Evolutionary conservation across 2,888 invertebrate species (phyloP).

Genomic region (Myathropa florea): DNA sequence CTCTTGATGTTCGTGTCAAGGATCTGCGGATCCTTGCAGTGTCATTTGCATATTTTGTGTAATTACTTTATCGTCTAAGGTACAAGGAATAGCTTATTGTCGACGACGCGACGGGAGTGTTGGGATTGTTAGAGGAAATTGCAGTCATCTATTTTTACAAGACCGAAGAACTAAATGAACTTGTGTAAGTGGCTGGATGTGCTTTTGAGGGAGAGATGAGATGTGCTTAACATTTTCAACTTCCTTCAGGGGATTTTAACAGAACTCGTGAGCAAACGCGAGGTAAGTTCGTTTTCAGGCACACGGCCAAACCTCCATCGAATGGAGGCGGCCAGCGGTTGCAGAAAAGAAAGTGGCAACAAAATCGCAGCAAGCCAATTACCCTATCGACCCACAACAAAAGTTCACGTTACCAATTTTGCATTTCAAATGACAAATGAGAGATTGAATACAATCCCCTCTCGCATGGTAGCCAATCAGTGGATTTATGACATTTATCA

Average conservation of each 20-base stretch:
- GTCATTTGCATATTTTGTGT: slow-evolving; percentile 63
- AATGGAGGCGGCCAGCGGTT: too few species aligned
- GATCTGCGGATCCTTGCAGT: slow-evolving; percentile 4
- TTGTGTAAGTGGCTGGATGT: neutral
- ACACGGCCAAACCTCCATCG: too few species aligned
- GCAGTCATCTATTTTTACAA: neutral
- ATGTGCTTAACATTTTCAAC: too few species aligned
- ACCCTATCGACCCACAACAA: slow-evolving; percentile 65
- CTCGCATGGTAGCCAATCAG: slow-evolving; percentile 43
- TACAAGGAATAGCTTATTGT: slow-evolving; percentile 6
- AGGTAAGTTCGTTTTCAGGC: too few species aligned
- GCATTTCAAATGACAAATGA: slow-evolving; percentile 56
- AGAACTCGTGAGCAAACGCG: neutral
- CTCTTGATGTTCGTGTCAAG: slow-evolving; percentile 57
- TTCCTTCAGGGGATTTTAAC: too few species aligned
- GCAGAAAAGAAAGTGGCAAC: neutral
- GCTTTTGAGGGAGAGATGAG: too few species aligned
- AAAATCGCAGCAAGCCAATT: slow-evolving; percentile 38
- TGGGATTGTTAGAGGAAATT: neutral
- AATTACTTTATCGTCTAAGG: slow-evolving; percentile 57
- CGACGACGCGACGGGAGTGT: too few species aligned
- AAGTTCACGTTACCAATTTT: slow-evolving; percentile 46
- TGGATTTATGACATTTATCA: slow-evolving; percentile 63
- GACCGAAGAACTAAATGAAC: neutral
- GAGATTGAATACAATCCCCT: slow-evolving; percentile 39